These are phyloP conservation scores for Aselliscus stoliczkanus DNA, from an alignment of 2,797 vertebrate genomes.

Conservation along the genomic window DNA sequence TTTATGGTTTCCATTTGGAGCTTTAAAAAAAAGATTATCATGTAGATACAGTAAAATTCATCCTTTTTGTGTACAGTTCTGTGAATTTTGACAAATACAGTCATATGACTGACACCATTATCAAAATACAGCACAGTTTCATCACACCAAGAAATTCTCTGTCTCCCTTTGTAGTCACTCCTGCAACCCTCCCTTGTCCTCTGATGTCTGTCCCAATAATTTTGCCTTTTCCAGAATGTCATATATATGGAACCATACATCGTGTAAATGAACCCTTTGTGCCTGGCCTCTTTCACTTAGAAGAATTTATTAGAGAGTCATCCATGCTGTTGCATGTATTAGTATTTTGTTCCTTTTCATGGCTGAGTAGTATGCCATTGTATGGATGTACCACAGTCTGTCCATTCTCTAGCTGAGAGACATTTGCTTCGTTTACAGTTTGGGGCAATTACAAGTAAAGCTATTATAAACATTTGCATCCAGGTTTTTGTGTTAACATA, in stretches of 20 bases:
- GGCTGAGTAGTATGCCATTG: not conserved
- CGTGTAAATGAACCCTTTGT: not conserved
- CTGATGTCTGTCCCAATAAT: not conserved
- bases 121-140: not conserved
- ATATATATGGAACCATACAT: not conserved
- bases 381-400: not conserved
- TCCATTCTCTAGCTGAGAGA: not conserved
- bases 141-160: not conserved
- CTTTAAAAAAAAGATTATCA: not conserved
- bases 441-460: conserved; percentile 14
- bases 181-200: not conserved
- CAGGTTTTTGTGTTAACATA: not conserved
- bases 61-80: not conserved
- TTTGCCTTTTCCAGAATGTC: not conserved
- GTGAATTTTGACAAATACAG: not conserved
- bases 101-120: not conserved
- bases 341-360: not conserved
- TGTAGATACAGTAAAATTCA: conserved; percentile 4
- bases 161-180: not conserved
- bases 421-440: not conserved
- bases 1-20: not conserved
- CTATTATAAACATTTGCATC: not conserved
- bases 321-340: not conserved
- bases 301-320: not conserved
- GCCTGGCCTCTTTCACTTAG: not conserved